phyloP scores from a whole-genome alignment of 2,888 invertebrate genomes.

The Sinhomidia bicolor region DNA sequence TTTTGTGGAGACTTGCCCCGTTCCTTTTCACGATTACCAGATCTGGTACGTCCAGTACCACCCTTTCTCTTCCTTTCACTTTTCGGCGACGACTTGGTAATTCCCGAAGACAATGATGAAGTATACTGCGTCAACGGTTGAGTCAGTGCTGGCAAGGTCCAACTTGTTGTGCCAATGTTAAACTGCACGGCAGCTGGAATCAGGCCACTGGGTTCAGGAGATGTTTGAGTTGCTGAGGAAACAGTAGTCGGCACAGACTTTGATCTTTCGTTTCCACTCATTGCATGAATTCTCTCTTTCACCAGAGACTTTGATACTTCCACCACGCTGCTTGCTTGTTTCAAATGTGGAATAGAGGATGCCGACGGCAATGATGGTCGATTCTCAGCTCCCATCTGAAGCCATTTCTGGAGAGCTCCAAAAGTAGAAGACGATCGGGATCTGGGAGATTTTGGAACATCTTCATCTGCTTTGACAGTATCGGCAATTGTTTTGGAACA shows the following conservation, averaged over 20 bases:
- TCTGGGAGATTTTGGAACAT: conserved; percentile 68
- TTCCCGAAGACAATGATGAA: neutral
- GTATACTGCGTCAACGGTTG: conserved; percentile 79
- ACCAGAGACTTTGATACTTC: conserved; percentile 81
- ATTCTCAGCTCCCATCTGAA: conserved; percentile 80
- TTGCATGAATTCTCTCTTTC: conserved; percentile 82
- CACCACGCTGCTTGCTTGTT: conserved; percentile 68
- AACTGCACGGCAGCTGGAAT: conserved; percentile 84
- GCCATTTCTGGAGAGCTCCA: conserved; percentile 85
- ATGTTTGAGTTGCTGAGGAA: conserved; percentile 87
- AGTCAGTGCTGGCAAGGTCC: conserved; percentile 82
- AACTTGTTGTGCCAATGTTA: conserved; percentile 84
- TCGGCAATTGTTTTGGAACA: conserved; percentile 60
- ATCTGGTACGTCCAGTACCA: conserved; percentile 58
- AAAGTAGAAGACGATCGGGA: conserved; percentile 81
- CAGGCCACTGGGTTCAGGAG: conserved; percentile 84
- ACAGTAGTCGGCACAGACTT: conserved; percentile 79
- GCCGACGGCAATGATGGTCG: conserved; percentile 55
- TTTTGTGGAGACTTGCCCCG: conserved; percentile 68
- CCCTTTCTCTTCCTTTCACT: conserved; percentile 76
- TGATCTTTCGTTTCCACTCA: conserved; percentile 79
- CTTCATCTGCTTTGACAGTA: conserved; percentile 57
- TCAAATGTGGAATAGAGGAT: conserved; percentile 66
- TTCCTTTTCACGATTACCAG: conserved; percentile 72
- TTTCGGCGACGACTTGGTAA: conserved; percentile 74